Evolutionary conservation across 2,113 vertebrate species (phyloP).

Genomic region (Myotis yumanensis): DNA sequence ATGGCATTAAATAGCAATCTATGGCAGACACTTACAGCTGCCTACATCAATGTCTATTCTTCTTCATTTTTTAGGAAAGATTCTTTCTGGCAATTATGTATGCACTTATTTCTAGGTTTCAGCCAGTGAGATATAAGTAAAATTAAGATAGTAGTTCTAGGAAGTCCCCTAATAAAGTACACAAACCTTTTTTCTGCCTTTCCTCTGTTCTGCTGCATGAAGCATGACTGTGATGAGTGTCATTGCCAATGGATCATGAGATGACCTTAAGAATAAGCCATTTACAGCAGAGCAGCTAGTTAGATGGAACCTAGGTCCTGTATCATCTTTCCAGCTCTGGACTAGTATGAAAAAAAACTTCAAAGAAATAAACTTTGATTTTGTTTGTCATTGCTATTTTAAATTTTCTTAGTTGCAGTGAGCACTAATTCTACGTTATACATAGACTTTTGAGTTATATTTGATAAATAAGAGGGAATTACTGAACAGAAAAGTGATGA

Average conservation of each 20-base stretch:
- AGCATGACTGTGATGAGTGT: neutral
- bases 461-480: neutral
- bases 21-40: neutral
- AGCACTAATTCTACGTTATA: neutral
- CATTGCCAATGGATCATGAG: neutral
- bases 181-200: neutral
- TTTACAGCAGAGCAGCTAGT: neutral
- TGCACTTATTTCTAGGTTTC: neutral
- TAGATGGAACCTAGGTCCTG: neutral
- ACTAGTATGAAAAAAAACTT: neutral
- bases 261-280: neutral
- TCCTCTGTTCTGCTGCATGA: neutral
- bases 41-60: fast-evolving
- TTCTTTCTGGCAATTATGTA: neutral
- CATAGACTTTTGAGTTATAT: neutral
- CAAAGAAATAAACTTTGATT: neutral
- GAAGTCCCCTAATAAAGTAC: neutral
- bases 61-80: neutral
- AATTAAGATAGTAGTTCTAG: neutral
- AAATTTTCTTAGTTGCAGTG: neutral
- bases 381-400: neutral
- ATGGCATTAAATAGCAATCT: neutral
- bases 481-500: neutral
- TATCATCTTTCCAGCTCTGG: neutral
- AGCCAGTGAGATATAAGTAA: neutral